A percentile compares a stretch with the other conserved stretches of the same genome.
These are phyloP conservation scores for Potorous gilbertii DNA, from an alignment of 2,797 vertebrate genomes.

Conservation along the genomic window DNA sequence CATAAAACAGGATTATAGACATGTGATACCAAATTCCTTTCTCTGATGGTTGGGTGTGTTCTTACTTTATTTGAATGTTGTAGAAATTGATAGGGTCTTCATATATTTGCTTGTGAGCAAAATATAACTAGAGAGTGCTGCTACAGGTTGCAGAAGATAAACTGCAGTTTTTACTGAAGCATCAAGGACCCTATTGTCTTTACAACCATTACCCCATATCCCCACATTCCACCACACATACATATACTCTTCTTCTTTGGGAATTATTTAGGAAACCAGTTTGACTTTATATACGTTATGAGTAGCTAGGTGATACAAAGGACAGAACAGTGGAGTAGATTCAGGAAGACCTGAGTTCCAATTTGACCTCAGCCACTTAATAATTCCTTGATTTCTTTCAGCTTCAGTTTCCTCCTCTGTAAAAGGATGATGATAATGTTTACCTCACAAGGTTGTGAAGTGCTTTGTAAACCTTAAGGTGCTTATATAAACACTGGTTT, in stretches of 20 bases:
- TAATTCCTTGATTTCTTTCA: background rate
- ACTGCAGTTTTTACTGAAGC: background rate
- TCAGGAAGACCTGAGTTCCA: background rate
- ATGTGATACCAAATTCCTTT: background rate
- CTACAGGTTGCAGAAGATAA: background rate
- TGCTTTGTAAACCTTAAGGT: background rate
- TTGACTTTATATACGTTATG: conserved; percentile 31
- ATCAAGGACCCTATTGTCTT: conserved; percentile 51
- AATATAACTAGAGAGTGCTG: background rate
- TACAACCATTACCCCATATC: background rate
- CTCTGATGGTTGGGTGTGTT: background rate
- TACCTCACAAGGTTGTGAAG: background rate
- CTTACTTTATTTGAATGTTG: background rate
- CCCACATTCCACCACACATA: background rate
- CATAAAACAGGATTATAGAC: background rate
- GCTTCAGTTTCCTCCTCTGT: background rate
- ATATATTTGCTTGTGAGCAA: conserved; percentile 40
- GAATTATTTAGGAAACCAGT: conserved; percentile 42
- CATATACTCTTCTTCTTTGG: conserved; percentile 29
- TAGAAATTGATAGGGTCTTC: background rate
- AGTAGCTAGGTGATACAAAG: background rate
- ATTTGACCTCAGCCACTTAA: background rate
- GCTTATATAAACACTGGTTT: background rate
- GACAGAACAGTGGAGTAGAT: background rate
- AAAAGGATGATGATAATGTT: background rate